Conservation (phyloP, 2,888 invertebrate species). For the Encarsia formosa region DNA sequence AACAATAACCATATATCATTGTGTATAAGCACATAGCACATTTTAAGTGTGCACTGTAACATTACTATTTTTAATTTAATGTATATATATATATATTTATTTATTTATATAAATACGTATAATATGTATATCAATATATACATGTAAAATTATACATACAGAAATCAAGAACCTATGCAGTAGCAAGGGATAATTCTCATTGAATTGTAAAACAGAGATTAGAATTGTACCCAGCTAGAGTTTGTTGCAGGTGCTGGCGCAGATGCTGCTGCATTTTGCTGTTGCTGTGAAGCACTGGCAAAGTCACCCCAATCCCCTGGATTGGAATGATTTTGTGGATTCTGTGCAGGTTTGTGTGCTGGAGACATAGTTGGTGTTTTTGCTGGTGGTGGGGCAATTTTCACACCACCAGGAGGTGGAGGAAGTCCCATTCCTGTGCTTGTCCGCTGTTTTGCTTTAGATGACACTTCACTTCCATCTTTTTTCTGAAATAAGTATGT, state of each 20-base stretch:
- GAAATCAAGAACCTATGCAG: slow-evolving; percentile 34
- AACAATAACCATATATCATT: slow-evolving; percentile 11
- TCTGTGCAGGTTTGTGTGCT: slow-evolving; percentile 64
- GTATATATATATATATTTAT: slow-evolving; percentile 18
- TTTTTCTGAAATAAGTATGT: slow-evolving; percentile 64
- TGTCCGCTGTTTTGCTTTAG: slow-evolving; percentile 63
- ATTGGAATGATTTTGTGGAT: slow-evolving; percentile 47
- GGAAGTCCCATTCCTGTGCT: slow-evolving; percentile 64
- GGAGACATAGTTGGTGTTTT: slow-evolving; percentile 67
- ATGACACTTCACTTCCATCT: slow-evolving; percentile 73
- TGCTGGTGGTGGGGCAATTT: slow-evolving; percentile 73
- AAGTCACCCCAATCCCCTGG: slow-evolving; percentile 75
- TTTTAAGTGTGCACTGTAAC: slow-evolving; percentile 18
- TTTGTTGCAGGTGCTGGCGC: slow-evolving; percentile 39
- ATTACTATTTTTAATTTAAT: slow-evolving; percentile 26
- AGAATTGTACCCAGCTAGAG: slow-evolving; percentile 51
- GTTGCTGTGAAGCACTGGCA: slow-evolving; percentile 52
- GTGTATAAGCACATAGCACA: slow-evolving; percentile 22
- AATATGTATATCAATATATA: slow-evolving; percentile 10
- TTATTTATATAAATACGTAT: slow-evolving; percentile 13
- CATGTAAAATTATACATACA: slow-evolving; percentile 33
- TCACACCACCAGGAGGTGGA: slow-evolving; percentile 77
- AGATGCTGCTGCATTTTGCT: slow-evolving; percentile 27
- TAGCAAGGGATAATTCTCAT: slow-evolving; percentile 32
- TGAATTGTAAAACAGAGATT: slow-evolving; percentile 32